Conservation (phyloP, 2,888 invertebrate genomes). For the Dynastes maya region DNA sequence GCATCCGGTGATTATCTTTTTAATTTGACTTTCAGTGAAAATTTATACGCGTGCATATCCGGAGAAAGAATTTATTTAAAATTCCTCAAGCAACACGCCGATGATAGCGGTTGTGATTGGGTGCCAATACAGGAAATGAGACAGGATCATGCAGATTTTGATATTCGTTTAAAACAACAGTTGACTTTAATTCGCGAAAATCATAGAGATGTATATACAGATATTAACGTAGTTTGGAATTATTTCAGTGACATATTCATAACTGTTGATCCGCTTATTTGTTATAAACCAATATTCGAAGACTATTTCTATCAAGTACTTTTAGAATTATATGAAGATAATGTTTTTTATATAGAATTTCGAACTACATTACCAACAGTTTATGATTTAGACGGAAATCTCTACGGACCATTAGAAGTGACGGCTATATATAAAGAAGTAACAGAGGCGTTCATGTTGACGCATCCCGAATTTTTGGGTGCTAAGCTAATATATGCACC, state of each 20-base stretch:
- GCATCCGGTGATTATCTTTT: conserved; percentile 76
- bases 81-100: conserved; percentile 61
- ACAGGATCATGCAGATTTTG: conserved; percentile 58
- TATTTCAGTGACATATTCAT: conserved; percentile 70
- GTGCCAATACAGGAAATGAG: conserved; percentile 69
- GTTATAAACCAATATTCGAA: conserved; percentile 78
- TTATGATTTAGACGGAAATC: conserved; percentile 79
- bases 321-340: conserved; percentile 77
- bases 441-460: conserved; percentile 73
- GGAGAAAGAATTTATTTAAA: conserved; percentile 61
- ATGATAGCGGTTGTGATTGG: conserved; percentile 66
- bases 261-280: conserved; percentile 73
- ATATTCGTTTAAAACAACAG: conserved; percentile 53
- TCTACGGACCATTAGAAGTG: conserved; percentile 73
- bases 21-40: conserved; percentile 75
- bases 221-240: conserved; percentile 67
- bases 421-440: conserved; percentile 75
- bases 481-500: conserved; percentile 82
- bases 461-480: conserved; percentile 79
- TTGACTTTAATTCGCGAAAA: conserved; percentile 60
- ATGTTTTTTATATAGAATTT: conserved; percentile 81
- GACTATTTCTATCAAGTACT: conserved; percentile 79
- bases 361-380: conserved; percentile 77
- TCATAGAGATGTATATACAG: conserved; percentile 59
- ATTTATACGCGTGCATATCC: conserved; percentile 73